Evolutionary conservation across 2,888 invertebrate species (phyloP).

Genomic region (Clunio marinus): DNA sequence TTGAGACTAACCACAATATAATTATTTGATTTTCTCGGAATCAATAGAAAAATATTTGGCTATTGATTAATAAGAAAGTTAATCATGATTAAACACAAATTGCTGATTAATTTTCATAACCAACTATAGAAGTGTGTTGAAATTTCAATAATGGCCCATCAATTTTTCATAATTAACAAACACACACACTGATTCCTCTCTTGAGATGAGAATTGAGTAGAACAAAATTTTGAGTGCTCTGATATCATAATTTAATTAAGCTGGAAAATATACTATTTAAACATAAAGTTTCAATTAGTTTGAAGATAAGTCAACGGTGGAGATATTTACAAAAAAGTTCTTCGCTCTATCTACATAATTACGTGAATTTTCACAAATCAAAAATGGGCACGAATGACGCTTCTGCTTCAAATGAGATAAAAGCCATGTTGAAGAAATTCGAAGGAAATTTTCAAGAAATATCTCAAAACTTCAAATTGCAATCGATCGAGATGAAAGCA

Average conservation of each 20-base stretch:
- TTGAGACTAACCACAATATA: not conserved
- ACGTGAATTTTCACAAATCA: no score
- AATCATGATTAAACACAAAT: not conserved
- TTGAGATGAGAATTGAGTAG: not conserved
- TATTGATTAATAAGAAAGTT: slow-evolving; percentile 22
- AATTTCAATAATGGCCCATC: slow-evolving; percentile 3
- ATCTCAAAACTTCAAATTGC: no score
- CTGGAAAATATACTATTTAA: not conserved
- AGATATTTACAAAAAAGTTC: no score
- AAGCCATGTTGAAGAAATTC: no score
- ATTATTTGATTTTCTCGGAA: not conserved
- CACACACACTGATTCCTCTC: not conserved
- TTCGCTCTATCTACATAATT: no score
- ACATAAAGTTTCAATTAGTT: not conserved
- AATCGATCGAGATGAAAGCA: no score
- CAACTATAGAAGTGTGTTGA: not conserved
- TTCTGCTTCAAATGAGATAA: no score
- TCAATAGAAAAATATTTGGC: slow-evolving; percentile 17
- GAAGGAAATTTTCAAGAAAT: no score
- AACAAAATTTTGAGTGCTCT: not conserved
- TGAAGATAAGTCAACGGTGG: no score
- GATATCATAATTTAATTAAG: slow-evolving; percentile 1
- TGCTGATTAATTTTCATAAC: slow-evolving; percentile 19
- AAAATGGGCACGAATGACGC: no score
- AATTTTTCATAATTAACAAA: slow-evolving; percentile 29